Conservation (phyloP, 2,113 vertebrate species). For the Cardinalis cardinalis region DNA sequence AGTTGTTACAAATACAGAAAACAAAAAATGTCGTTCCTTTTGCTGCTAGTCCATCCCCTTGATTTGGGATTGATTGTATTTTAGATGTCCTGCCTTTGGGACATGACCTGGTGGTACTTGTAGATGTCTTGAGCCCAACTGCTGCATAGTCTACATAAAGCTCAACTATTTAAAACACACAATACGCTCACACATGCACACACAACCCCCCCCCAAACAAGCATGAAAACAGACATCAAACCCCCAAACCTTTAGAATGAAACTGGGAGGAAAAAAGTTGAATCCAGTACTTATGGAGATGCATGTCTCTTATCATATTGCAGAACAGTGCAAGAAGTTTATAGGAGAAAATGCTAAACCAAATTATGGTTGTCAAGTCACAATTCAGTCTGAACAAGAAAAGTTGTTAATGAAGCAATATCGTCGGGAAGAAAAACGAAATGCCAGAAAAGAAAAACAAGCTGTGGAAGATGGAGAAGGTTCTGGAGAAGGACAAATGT, state of each 20-base stretch:
- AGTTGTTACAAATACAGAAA: not conserved
- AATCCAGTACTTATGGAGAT: not conserved
- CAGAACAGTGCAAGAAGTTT: constrained; percentile 76
- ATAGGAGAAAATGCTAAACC: constrained; percentile 81
- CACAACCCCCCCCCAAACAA: not conserved
- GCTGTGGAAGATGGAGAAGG: constrained; percentile 80
- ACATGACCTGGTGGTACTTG: not conserved
- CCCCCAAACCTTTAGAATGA: not conserved
- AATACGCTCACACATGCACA: accelerated
- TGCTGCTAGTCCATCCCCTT: not conserved
- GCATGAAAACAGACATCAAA: not conserved
- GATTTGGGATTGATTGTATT: not conserved
- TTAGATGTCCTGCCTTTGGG: not conserved
- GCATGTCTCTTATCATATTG: not conserved
- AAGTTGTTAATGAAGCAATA: constrained; percentile 89
- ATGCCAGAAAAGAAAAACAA: constrained; percentile 85
- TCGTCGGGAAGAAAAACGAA: constrained; percentile 90
- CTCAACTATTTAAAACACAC: not conserved
- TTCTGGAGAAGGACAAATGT: constrained; percentile 71
- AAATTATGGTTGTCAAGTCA: constrained; percentile 92
- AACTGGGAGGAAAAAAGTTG: not conserved
- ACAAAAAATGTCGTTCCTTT: not conserved
- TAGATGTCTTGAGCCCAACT: not conserved
- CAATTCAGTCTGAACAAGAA: constrained; percentile 95
- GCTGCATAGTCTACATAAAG: not conserved